Base-by-base conservation (phyloP, 2,797 vertebrate genomes). In the Pelochelys cantorii region DNA sequence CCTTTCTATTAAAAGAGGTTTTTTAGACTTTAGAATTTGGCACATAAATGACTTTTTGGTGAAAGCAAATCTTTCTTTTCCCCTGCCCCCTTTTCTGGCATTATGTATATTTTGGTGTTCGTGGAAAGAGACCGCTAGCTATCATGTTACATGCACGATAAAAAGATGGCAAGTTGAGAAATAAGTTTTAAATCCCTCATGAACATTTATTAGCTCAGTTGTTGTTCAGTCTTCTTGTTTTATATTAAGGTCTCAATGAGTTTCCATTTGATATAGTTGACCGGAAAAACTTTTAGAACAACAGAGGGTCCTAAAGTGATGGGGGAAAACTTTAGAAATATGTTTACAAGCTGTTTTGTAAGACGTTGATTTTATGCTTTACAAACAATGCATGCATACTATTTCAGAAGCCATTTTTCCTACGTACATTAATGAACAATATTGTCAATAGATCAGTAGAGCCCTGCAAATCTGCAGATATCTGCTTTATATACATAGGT, bases 91-190 rank as follows among this genome's bases (percentile, higher is more conserved):
- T 79, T 86, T 68, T 55, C 78, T 83, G 42, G 71, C 1, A 4
- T 81, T 84, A 22, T 8, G 11, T 37, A 54, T 48, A 9, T 62
- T 71, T 87, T 48, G 42, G 42, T 13, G 4, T 12, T 17, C 10
- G 25, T 34, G 18, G 25, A 92, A 87, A 42, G 11, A 82, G 55
- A 23, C 11, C n/a, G 34, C n/a, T 29, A 77, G 60, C 1, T 0
- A 59, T 87, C 79, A 13, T 92, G 79, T 93, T 87, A 11, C 22
- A 20, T 10, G 15, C n/a, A 71, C 52, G n/a, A 68, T 87, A 65
- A 87, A 31, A 92, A 90, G n/a, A 29, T 68, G 82, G 29, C 37
- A 90, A 88, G 57, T 68, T 84, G 88, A 56, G 37, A 79, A 87
- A 93, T 59, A 25, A 37, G 54, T 71, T 85, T 37, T 83, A 85